Evolutionary conservation across 2,888 invertebrate species (phyloP).

Genomic region (Agonopterix arenella): DNA sequence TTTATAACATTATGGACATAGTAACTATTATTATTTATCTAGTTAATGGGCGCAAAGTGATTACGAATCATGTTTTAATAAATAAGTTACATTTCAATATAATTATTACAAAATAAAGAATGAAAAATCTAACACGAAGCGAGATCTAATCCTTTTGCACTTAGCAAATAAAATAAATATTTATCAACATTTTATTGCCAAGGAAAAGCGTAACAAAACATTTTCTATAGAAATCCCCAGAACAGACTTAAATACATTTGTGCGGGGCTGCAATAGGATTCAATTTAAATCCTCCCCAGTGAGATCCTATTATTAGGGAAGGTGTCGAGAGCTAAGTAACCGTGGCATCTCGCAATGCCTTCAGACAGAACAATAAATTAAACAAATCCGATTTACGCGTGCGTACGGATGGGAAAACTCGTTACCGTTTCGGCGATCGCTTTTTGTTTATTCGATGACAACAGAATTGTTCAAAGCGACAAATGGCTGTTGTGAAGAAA

Average conservation of each 20-base stretch:
- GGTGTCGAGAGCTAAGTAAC: slow-evolving; percentile 68
- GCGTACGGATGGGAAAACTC: slow-evolving; percentile 34
- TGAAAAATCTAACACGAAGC: no score
- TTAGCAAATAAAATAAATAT: not conserved
- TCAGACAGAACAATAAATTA: slow-evolving; percentile 67
- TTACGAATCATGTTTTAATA: no score
- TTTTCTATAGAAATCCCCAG: slow-evolving; percentile 19
- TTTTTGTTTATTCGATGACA: slow-evolving; percentile 47
- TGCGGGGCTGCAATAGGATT: slow-evolving; percentile 44
- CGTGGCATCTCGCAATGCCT: slow-evolving; percentile 54
- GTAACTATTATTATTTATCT: no score
- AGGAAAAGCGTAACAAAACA: slow-evolving; percentile 10
- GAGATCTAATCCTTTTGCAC: not conserved
- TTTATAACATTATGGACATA: no score
- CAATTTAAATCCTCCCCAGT: slow-evolving; percentile 58
- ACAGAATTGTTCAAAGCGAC: not conserved
- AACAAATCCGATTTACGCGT: slow-evolving; percentile 74
- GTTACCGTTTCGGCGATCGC: slow-evolving; percentile 43
- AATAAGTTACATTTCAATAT: no score
- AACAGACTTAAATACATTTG: slow-evolving; percentile 33
- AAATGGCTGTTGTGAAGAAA: no score
- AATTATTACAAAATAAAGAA: no score
- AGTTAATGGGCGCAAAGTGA: no score
- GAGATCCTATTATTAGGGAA: slow-evolving; percentile 67
- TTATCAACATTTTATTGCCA: not conserved